Base-by-base conservation (phyloP, 2,888 invertebrate species). In the Lathronympha strigana region DNA sequence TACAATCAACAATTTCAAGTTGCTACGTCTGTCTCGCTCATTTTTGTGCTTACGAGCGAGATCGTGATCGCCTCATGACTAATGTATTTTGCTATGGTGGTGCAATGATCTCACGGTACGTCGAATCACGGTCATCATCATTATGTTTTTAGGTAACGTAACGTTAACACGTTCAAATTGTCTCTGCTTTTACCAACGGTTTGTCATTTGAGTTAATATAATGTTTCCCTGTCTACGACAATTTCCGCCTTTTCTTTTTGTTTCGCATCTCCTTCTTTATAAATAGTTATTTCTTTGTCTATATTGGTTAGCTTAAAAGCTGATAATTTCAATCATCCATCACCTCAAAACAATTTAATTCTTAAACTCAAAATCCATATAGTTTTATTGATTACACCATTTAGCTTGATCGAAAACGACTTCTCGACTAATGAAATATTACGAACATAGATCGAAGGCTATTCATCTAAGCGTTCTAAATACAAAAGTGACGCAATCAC, bases 401-500 rank as follows among this genome's bases (percentile, higher is more conserved):
- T 58, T 36, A 38, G 28, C n/a, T 31, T 38, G 36, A 66, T 66
- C 53, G 54, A 61, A 60, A 28, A 61, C 23, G 40, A 43, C 61
- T 47, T 47, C 21, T 28, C 28, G 25, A 60, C 55, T 61, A 49
- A 63, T 38, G 43, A 58, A 36, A 23, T 83, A 76, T 80, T 79
- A 73, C 79, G 83, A 83, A 80, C 80, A 73, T 81, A 78, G 83
- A 84, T 84, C 83, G 83, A 75, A 86, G 83, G 82, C 81, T 83
- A 83, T 84, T 84, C 82, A 84, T 86, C 82, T 81, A 77, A 77
- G 75, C 73, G 76, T 75, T 80, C 81, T 77, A 81, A 87, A 87
- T 83, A 86, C 69, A 73, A 73, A 79, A 78, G 38, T 90, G 89
- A 90, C 87, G 89, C 86, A 90, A 90, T 82, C 74, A 71, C 79